Base-by-base conservation (phyloP, 1,140 invertebrate species). In the Amyelois transitella region DNA sequence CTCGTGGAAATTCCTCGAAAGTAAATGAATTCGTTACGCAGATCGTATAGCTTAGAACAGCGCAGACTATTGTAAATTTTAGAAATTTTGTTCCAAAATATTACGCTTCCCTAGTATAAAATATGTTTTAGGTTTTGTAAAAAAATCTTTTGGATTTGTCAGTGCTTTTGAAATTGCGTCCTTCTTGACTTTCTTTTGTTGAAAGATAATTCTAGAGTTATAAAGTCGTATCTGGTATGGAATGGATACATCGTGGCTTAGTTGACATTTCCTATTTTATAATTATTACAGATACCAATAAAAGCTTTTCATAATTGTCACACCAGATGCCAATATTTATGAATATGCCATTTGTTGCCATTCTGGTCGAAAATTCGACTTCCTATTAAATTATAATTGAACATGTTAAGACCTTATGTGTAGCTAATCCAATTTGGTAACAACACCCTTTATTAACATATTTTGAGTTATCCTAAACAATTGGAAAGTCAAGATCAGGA, bases 51-150 rank as follows among this genome's bases (percentile, higher is more conserved):
- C 32, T 38, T 14, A 38, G 1, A 38, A 14, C 32, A 38, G 32
- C 32, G 32, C 32, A 14, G 32, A 38, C 32, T 38, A 38, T 38
- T 38, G 32, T 38, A 38, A n/a, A 38, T 38, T 38, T 38, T 38
- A 38, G n/a, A 14, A 38, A 38, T 38, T 38, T 38, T 38, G 32
- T 48, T 48, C 45, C 45, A 48, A 48, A 48, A 38, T 20, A 20
- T 21, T 48, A 48, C 45, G 45, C 45, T 48, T 48, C 45, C 45
- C 18, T 48, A 48, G 45, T 21, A 48, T 48, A 48, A 48, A n/a
- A 19, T 45, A 45, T 45, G 12, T 20, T 21, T 48, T 48, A 48
- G 20, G 45, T 48, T 48, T 20, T 48, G 19, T 48, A 21, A 48
- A 21, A 12, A 21, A 18, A 48, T 48, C n/a, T 48, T 21, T 48